These are phyloP conservation scores for Bombus pascuorum DNA, from an alignment of 1,140 invertebrate genomes.

Conservation along the genomic window DNA sequence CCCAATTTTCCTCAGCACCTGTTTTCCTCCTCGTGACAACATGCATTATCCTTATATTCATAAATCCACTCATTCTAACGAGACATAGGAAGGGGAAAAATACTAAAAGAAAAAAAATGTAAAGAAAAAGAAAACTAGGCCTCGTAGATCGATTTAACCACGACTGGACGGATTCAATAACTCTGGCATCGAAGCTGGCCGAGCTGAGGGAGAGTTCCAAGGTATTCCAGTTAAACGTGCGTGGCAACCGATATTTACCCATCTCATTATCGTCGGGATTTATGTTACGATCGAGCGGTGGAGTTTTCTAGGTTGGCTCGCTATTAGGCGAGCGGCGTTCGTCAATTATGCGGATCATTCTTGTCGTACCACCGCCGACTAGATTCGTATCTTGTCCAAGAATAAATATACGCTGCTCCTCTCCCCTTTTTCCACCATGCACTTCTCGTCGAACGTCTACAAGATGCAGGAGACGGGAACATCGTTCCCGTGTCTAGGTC, in stretches of 20 bases:
- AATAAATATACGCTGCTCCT: conserved; percentile 43
- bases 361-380: conserved; percentile 42
- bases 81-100: neutral
- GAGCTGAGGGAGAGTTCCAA: conserved; percentile 49
- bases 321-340: conserved; percentile 60
- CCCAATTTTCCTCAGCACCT: too few species aligned
- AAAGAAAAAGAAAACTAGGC: conserved; percentile 12
- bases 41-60: too few species aligned
- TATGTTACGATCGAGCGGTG: conserved; percentile 63
- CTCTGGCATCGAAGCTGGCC: conserved; percentile 44
- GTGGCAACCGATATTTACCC: conserved; percentile 72
- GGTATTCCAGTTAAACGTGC: conserved; percentile 68
- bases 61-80: neutral
- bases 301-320: conserved; percentile 54
- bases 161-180: conserved; percentile 66
- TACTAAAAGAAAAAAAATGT: too few species aligned
- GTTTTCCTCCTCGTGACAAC: too few species aligned
- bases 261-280: conserved; percentile 73
- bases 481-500: neutral
- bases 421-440: neutral
- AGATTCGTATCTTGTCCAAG: conserved; percentile 56
- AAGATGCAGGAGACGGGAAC: neutral
- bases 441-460: neutral
- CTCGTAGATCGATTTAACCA: conserved; percentile 57
- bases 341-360: conserved; percentile 71